Percentiles rank a stretch among this genome's conserved stretches.
phyloP scores from a whole-genome alignment of 2,797 vertebrate genomes.

The Anguilla pacifica region DNA sequence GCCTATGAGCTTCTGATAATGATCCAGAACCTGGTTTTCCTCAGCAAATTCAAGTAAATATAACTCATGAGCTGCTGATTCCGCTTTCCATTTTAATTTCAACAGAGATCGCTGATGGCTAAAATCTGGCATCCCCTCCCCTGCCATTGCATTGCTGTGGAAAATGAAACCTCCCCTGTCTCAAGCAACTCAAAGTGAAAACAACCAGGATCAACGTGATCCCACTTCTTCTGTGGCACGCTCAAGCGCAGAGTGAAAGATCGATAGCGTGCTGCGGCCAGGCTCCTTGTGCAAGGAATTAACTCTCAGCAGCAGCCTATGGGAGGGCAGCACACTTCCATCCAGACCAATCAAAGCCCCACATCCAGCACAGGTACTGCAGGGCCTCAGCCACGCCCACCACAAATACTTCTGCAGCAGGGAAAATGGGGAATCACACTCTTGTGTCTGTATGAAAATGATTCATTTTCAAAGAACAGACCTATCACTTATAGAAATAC shows the following conservation, averaged over 20 bases:
- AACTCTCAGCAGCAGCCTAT: not conserved
- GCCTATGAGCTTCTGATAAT: not conserved
- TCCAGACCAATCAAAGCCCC: not conserved
- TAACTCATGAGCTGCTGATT: not conserved
- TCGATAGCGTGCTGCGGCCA: not conserved
- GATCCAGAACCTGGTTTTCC: not conserved
- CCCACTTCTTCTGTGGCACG: not conserved
- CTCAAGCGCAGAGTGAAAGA: not conserved
- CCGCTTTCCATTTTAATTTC: not conserved
- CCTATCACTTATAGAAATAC: no score
- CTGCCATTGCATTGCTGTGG: no score
- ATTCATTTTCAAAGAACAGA: no score
- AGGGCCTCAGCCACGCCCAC: not conserved
- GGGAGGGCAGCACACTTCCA: not conserved
- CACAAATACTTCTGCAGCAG: not conserved
- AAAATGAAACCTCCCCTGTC: no score
- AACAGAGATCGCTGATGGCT: not conserved
- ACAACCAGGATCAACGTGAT: not conserved
- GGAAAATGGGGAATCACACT: not conserved
- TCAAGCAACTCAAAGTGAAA: not conserved
- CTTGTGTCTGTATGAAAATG: not conserved
- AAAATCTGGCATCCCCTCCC: no score
- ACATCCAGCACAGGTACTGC: not conserved
- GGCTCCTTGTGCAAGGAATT: not conserved
- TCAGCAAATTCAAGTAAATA: not conserved